A percentile compares a stretch with the other conserved stretches of the same genome.
Evolutionary conservation across 2,113 vertebrate species (phyloP).

Genomic region (Indri indri): DNA sequence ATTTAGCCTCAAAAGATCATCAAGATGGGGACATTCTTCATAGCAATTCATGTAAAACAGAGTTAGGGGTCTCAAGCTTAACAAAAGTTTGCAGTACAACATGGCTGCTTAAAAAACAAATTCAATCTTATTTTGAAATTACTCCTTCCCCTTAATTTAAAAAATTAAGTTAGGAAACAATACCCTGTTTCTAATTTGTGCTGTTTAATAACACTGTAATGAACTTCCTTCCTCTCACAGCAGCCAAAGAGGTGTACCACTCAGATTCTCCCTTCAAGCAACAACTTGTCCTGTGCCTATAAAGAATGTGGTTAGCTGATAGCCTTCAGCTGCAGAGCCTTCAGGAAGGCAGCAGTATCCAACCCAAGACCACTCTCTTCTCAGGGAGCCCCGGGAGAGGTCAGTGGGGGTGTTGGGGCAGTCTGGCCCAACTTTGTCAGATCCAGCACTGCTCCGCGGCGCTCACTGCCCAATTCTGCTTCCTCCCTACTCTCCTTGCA

Average conservation of each 20-base stretch:
- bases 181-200: not conserved
- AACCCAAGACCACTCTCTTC: not conserved
- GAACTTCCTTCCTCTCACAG: not conserved
- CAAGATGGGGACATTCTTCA: not conserved
- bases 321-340: not conserved
- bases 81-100: not conserved
- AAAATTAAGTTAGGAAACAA: not conserved
- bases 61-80: not conserved
- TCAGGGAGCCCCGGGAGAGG: not conserved
- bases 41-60: not conserved
- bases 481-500: not conserved
- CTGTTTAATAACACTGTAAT: not conserved
- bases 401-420: not conserved
- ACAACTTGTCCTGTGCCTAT: not conserved
- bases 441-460: not conserved
- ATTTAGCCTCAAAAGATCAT: not conserved
- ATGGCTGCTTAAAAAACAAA: not conserved
- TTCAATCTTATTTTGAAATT: slow-evolving; percentile 1
- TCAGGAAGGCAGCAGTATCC: not conserved
- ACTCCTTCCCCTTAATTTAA: not conserved
- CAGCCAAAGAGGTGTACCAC: not conserved
- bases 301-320: not conserved
- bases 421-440: not conserved
- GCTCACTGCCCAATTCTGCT: not conserved
- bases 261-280: not conserved